Percentiles rank a stretch among this genome's conserved stretches.
Conservation (phyloP, 2,113 vertebrate genomes). For the Galeopterus variegatus region DNA sequence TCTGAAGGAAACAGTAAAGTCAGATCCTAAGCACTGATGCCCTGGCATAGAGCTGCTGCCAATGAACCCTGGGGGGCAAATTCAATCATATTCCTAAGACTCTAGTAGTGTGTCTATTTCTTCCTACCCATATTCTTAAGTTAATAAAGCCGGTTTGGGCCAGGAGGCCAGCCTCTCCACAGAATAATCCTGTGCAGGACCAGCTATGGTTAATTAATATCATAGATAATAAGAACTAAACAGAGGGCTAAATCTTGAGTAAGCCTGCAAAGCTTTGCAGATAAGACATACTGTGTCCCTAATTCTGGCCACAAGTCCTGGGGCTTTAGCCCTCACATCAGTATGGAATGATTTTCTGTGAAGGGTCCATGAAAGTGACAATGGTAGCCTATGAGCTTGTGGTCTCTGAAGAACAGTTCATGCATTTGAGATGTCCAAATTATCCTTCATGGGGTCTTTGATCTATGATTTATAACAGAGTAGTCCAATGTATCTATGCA, state of each 20-base stretch:
- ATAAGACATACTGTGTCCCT: not conserved
- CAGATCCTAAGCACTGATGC: constrained; percentile 47
- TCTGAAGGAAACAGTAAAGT: constrained; percentile 86
- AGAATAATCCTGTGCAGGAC: not conserved
- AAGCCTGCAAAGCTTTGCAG: constrained; percentile 3
- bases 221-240: not conserved
- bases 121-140: not conserved
- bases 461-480: not conserved
- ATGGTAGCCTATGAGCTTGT: not conserved
- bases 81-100: not conserved
- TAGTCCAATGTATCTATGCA: not conserved
- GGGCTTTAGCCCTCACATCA: not conserved
- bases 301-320: not conserved
- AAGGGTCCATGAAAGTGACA: not conserved
- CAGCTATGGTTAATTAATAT: not conserved
- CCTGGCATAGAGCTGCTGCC: not conserved
- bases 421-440: not conserved
- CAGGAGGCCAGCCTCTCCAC: not conserved
- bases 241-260: not conserved
- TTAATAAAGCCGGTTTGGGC: not conserved
- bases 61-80: not conserved
- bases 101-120: not conserved
- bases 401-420: not conserved
- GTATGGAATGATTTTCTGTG: constrained; percentile 33
- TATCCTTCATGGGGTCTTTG: not conserved